These are phyloP conservation scores for Aradophagus sp. DNA, from an alignment of 1,140 invertebrate species.

Conservation along the genomic window DNA sequence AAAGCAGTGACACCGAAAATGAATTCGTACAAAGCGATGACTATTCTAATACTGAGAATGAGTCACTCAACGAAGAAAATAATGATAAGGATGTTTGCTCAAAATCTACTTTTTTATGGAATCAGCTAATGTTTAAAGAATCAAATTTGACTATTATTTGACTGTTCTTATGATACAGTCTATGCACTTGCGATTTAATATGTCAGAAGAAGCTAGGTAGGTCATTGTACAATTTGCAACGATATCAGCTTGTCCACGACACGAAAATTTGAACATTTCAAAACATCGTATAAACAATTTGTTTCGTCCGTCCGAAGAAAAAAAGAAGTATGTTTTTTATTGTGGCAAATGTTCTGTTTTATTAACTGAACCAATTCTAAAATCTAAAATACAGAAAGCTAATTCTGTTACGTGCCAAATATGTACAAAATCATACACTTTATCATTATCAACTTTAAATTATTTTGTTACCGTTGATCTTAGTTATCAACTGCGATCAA, in stretches of 20 bases:
- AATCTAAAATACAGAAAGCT: conserved; percentile 5
- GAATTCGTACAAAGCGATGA: no score
- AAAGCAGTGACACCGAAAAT: no score
- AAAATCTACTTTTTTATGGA: no score
- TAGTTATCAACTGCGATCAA: conserved; percentile 30
- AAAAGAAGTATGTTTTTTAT: conserved; percentile 35
- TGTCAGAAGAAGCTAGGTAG: conserved; percentile 24
- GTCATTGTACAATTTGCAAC: conserved; percentile 29
- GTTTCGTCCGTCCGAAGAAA: conserved; percentile 17
- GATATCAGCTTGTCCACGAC: conserved; percentile 41
- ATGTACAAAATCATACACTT: conserved; percentile 25
- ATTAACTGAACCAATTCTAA: conserved; percentile 19
- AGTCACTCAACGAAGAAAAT: no score
- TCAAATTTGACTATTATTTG: conserved; percentile 31
- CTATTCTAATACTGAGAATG: no score
- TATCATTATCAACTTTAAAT: conserved; percentile 18
- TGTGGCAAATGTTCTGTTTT: conserved; percentile 21
- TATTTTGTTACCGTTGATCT: conserved; percentile 39
- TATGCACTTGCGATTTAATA: conserved; percentile 30
- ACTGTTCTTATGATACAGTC: conserved; percentile 38
- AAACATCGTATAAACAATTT: conserved; percentile 35
- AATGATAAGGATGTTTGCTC: no score
- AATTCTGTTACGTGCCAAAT: no score
- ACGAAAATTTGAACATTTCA: conserved; percentile 29
- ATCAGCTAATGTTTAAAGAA: conserved; percentile 37